These are phyloP conservation scores for Temnopleurus reevesii DNA, from an alignment of 53 echinoderm and acorn worm genomes.

Conservation along the genomic window DNA sequence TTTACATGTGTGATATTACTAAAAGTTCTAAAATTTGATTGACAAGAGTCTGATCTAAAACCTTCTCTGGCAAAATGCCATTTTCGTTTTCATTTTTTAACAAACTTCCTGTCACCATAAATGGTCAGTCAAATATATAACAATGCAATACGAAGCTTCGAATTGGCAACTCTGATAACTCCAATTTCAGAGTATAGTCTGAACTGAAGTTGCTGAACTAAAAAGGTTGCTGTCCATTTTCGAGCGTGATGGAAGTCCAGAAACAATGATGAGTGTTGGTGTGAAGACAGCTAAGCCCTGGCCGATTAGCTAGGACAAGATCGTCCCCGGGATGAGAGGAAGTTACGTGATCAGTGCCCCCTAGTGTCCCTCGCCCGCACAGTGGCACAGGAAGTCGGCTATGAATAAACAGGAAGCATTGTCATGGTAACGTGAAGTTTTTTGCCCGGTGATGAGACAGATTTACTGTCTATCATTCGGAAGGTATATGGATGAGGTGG, in stretches of 20 bases:
- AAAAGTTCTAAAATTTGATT: too few relatives aligned
- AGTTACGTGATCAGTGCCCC: constrained; percentile 50
- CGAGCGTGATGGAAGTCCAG: neutral
- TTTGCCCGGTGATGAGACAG: constrained; percentile 52
- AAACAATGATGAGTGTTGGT: neutral
- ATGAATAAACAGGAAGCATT: constrained; percentile 55
- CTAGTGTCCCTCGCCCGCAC: constrained; percentile 10
- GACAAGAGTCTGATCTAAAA: too few relatives aligned
- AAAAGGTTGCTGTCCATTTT: too few relatives aligned
- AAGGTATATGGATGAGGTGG: constrained; percentile 25
- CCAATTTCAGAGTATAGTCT: too few relatives aligned
- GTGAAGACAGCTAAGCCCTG: neutral
- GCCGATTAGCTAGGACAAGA: neutral
- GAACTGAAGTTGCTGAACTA: too few relatives aligned
- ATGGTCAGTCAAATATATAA: too few relatives aligned
- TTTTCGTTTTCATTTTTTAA: too few relatives aligned
- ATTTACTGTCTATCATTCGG: constrained; percentile 33
- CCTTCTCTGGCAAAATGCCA: too few relatives aligned
- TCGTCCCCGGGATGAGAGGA: constrained; percentile 24
- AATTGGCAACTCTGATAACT: too few relatives aligned
- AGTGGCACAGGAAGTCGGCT: constrained; percentile 41
- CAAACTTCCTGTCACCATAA: too few relatives aligned
- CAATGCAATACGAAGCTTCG: too few relatives aligned
- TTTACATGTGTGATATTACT: too few relatives aligned
- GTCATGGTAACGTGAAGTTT: constrained; percentile 22